Conservation (phyloP, 2,888 invertebrate species). For the Anoncus sp. region DNA sequence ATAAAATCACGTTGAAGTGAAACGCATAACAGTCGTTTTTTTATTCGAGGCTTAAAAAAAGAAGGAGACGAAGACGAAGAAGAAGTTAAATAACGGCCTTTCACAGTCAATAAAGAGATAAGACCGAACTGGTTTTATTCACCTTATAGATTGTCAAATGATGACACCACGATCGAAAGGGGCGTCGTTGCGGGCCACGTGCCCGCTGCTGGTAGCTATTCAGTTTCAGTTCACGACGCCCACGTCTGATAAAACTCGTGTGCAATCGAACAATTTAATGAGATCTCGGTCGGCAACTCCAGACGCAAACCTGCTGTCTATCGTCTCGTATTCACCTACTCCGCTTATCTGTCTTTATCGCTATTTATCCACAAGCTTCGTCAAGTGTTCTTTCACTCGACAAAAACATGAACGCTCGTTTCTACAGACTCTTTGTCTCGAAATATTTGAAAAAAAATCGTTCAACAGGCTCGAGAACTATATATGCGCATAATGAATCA, state of each 20-base stretch:
- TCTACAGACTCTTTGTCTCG: neutral
- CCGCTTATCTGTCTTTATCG: conserved; percentile 23
- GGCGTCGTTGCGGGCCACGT: conserved; percentile 81
- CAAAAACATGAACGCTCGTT: neutral
- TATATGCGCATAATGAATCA: conserved; percentile 26
- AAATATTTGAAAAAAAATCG: conserved; percentile 23
- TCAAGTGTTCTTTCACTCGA: neutral
- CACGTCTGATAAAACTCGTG: conserved; percentile 72
- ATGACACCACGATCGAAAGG: conserved; percentile 63
- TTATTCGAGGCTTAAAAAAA: too few relatives aligned
- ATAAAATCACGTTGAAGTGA: too few relatives aligned
- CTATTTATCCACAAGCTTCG: conserved; percentile 3
- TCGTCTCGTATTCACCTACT: conserved; percentile 43
- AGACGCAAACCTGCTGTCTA: conserved; percentile 40
- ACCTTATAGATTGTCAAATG: conserved; percentile 26
- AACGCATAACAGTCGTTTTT: too few relatives aligned
- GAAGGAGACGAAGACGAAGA: neutral
- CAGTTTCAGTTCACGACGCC: conserved; percentile 75
- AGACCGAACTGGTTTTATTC: conserved; percentile 27
- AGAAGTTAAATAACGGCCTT: neutral
- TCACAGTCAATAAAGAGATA: conserved; percentile 12
- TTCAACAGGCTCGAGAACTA: conserved; percentile 28
- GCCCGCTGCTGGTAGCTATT: conserved; percentile 68
- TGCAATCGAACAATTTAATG: conserved; percentile 72
- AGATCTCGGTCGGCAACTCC: conserved; percentile 58